Evolutionary conservation across 2,888 invertebrate species (phyloP), one percentile per base, ranked within the genome.

Genomic region (Melieria crassipennis): DNA sequence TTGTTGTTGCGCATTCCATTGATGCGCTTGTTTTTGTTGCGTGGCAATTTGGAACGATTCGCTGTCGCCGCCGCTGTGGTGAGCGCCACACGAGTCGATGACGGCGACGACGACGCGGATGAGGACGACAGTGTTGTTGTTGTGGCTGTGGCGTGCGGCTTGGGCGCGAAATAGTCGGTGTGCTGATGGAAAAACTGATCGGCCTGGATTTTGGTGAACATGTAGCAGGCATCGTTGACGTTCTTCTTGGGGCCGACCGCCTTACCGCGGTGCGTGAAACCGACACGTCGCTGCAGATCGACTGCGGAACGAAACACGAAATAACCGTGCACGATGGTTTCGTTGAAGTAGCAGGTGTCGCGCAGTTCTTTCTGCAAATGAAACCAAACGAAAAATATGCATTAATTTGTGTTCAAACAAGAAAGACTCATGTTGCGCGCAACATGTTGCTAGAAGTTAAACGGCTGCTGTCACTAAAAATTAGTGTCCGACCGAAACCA

Each of bases 271-370:
- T 82, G 84, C 77, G 85, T 86, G 82, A 86, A 86, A 77, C 86
- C 86, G 79, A 86, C 83, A 75, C 84, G 85, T 77, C 85, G 85
- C 79, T 82, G 81, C 77, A 80, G 79, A 82, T 86, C 84, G 82
- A 85, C 80, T 76, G 84, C 82, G 77, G 86, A 86, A 74, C 83
- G 82, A 81, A 83, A 86, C 78, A 85, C 85, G 82, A 83, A 84
- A 84, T 85, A 85, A 83, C 86, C 86, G 82, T 84, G 84, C 73
- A 82, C 82, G 78, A 86, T 84, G 75, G 83, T 82, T 80, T 86
- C 86, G 82, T 84, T 86, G 85, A 86, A 86, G 79, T 86, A 85
- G 84, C 86, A 86, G 83, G 85, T 84, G 79, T 82, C 83, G 80
- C 82, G 81, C 79, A 83, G 80, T 81, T 84, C 84, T 84, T 82